phyloP scores from a whole-genome alignment of 2,113 vertebrate species.

The Pungitius pungitius region DNA sequence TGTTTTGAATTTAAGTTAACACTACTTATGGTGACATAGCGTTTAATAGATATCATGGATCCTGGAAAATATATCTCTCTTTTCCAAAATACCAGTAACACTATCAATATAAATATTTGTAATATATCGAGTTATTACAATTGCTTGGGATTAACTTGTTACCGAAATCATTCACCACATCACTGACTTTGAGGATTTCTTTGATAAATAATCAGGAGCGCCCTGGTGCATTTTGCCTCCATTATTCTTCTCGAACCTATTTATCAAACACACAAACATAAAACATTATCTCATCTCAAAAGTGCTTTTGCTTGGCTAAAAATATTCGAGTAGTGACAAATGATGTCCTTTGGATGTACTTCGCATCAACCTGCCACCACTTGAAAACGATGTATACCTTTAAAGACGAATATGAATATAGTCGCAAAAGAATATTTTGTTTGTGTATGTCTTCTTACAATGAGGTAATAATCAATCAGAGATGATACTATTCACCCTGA shows the following conservation, averaged over 20 bases:
- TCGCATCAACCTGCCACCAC: neutral
- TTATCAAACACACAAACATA: constrained; percentile 52
- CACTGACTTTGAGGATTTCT: constrained; percentile 5
- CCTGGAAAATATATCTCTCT: neutral
- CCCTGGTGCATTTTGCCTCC: constrained; percentile 41
- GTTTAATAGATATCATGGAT: constrained; percentile 9
- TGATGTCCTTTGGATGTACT: constrained; percentile 31
- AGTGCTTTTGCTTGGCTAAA: constrained; percentile 54
- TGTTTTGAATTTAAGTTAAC: constrained; percentile 7
- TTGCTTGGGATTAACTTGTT: neutral
- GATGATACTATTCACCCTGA: neutral
- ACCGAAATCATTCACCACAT: neutral
- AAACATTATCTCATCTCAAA: constrained; percentile 41
- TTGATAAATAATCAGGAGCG: constrained; percentile 16
- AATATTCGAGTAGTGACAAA: constrained; percentile 41
- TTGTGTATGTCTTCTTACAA: neutral
- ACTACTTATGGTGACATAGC: neutral
- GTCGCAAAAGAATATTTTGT: constrained; percentile 29
- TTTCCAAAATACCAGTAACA: neutral
- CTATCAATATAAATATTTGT: neutral
- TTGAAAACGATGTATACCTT: constrained; percentile 4
- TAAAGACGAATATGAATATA: neutral
- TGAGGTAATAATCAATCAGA: neutral
- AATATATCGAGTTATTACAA: neutral
- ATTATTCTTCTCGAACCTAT: constrained; percentile 27